Conservation (phyloP, 2,888 invertebrate genomes). For the Drosophila vallismaia region DNA sequence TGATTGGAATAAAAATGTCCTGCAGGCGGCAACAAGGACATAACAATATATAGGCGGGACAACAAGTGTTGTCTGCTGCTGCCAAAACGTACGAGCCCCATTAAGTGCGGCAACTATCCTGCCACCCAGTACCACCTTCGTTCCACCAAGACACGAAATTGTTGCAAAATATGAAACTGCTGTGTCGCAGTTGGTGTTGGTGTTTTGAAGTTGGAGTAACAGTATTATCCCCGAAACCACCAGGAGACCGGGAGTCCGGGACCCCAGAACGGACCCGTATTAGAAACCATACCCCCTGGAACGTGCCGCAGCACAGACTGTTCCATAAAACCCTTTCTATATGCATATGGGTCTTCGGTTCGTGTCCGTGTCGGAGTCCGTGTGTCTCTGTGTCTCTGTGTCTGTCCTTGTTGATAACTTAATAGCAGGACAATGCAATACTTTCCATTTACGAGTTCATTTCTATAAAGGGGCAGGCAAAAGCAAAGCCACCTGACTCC, state of each 20-base stretch:
- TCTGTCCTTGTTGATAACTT: conserved; percentile 72
- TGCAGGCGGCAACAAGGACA: conserved; percentile 42
- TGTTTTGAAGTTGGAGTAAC: conserved; percentile 8
- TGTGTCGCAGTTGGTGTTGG: conserved; percentile 13
- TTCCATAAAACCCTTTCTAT: conserved; percentile 33
- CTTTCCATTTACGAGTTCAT: conserved; percentile 61
- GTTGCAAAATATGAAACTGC: conserved; percentile 57
- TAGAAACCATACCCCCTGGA: conserved; percentile 13
- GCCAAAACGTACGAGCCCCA: conserved; percentile 41
- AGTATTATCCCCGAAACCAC: conserved; percentile 44
- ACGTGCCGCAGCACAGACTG: conserved; percentile 40
- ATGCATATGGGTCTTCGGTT: conserved; percentile 38
- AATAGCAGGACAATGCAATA: conserved; percentile 69
- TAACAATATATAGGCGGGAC: conserved; percentile 39
- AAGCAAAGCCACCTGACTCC: background rate
- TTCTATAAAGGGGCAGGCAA: conserved; percentile 23
- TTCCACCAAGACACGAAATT: conserved; percentile 44
- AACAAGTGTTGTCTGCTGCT: conserved; percentile 35
- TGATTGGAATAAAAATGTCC: conserved; percentile 65
- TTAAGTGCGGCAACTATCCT: conserved; percentile 47
- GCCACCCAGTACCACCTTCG: conserved; percentile 11
- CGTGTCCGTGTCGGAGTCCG: conserved; percentile 9
- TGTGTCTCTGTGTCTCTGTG: conserved; percentile 42
- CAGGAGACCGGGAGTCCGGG: background rate
- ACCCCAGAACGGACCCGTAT: background rate